A percentile compares a stretch with the other conserved stretches of the same genome.
Conservation (phyloP, 2,113 vertebrate species). For the Chionomys nivalis region DNA sequence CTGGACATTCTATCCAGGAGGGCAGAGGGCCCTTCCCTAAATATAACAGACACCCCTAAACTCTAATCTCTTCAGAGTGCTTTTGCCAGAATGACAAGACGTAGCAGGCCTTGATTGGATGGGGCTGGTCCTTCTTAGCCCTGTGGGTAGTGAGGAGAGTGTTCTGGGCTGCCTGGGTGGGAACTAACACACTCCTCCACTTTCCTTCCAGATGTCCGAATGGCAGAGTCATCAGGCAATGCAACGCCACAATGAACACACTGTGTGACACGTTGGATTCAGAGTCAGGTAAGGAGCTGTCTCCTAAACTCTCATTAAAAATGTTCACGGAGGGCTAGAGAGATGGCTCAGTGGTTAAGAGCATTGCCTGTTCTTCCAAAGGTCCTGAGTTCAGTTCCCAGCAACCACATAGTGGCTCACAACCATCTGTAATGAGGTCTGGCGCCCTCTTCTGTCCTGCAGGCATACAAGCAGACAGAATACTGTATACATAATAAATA, state of each 20-base stretch:
- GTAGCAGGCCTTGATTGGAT: background rate
- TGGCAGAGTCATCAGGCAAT: accelerated
- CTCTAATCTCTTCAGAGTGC: accelerated
- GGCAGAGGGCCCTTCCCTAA: background rate
- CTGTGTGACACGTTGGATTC: background rate
- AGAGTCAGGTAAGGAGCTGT: background rate
- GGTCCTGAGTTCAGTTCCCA: too few species aligned
- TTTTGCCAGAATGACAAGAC: background rate
- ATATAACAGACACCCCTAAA: background rate
- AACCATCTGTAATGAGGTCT: too few species aligned
- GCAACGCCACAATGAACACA: background rate
- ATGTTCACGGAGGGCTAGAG: background rate
- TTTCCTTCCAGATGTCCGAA: constrained; percentile 1
- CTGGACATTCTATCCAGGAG: background rate
- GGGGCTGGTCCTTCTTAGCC: background rate
- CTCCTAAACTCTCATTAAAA: too few species aligned
- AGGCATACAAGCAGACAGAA: too few species aligned
- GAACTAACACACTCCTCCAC: accelerated
- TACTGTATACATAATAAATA: too few species aligned
- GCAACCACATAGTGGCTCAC: too few species aligned
- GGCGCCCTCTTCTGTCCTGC: too few species aligned
- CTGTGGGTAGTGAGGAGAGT: background rate
- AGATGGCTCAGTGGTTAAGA: too few species aligned
- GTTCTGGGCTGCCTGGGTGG: accelerated
- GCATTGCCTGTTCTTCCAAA: too few species aligned